Conservation (phyloP, 2,888 invertebrate genomes). For the Alloscopus bannaensis region DNA sequence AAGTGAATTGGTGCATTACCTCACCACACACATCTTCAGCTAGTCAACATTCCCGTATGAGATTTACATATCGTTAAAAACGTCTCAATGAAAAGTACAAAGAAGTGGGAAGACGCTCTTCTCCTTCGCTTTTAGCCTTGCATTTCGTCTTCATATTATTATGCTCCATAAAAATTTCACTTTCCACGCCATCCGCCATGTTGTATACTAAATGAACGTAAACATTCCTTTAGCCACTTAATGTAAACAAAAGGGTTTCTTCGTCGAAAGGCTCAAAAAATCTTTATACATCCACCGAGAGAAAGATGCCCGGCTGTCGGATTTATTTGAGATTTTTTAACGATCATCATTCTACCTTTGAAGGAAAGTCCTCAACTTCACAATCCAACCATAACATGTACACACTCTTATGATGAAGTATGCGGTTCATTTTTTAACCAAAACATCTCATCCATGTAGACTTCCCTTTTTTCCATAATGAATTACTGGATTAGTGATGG, state of each 20-base stretch:
- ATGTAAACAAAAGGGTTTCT: conserved; percentile 63
- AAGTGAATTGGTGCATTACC: too few relatives aligned
- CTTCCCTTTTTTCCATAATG: conserved; percentile 1
- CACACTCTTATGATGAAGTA: conserved; percentile 10
- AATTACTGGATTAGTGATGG: conserved; percentile 11
- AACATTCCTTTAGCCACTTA: conserved; percentile 64
- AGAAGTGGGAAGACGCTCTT: too few relatives aligned
- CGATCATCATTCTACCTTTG: not conserved
- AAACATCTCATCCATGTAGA: not conserved
- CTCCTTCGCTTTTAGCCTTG: too few relatives aligned
- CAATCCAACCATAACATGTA: not conserved
- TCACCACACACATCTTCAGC: too few relatives aligned
- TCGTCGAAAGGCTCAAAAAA: conserved; percentile 63
- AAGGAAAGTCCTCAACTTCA: not conserved
- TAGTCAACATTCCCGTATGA: too few relatives aligned
- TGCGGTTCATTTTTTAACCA: conserved; percentile 35
- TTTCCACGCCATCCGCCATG: conserved; percentile 16
- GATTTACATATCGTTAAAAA: too few relatives aligned
- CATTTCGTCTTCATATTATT: too few relatives aligned
- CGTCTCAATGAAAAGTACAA: too few relatives aligned
- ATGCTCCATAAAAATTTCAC: conserved; percentile 31
- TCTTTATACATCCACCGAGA: conserved; percentile 6
- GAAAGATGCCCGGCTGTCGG: conserved; percentile 35
- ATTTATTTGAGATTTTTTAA: conserved; percentile 19
- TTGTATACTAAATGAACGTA: conserved; percentile 52